Base-by-base conservation (phyloP, 2,888 invertebrate species). In the Melieria omissa region DNA sequence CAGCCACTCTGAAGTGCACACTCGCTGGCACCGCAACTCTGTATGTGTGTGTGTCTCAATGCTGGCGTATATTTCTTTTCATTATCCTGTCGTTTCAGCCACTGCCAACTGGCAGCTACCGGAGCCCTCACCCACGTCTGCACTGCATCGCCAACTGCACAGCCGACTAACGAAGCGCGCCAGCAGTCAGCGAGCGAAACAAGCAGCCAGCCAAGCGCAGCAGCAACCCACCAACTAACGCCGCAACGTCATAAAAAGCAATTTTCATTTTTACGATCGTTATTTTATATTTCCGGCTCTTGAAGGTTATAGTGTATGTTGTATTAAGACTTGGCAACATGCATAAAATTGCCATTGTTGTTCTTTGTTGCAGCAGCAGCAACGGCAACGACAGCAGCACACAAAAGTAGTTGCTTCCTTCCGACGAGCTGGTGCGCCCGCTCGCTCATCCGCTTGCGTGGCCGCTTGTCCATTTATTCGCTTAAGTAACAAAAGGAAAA, bases 201-300 rank as follows among this genome's bases (percentile, higher is more conserved):
- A 29, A 29, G 29, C 29, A 29, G 29, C 29, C 29, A 29, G 29
- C 29, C 29, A 29, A 29, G 29, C 29, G 29, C 29, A 29, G 29
- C 29, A 29, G 29, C 29, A 29, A 2, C 29, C 29, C 29, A 29
- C 29, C 29, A 29, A 29, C 29, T 29, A 29, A 29, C 29, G 29
- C 29, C 29, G 29, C 74, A 77, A 74, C 75, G 72, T 73, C 76
- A 78, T 78, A 78, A 78, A 78, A 78, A 74, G 77, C 78, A 79
- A 78, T 78, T 78, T 78, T 77, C 77, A 76, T 77, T 78, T 78
- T 79, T 75, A 77, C 74, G 77, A 77, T 77, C 75, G 74, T 78
- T 78, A 77, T 78, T 79, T 79, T 79, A 78, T 78, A 78, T 78
- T 79, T 79, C 79, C 79, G 78, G 73, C 75, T 77, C 77, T 78